phyloP scores from a whole-genome alignment of 1,140 invertebrate species.

The Pygmarrhopalites habei region DNA sequence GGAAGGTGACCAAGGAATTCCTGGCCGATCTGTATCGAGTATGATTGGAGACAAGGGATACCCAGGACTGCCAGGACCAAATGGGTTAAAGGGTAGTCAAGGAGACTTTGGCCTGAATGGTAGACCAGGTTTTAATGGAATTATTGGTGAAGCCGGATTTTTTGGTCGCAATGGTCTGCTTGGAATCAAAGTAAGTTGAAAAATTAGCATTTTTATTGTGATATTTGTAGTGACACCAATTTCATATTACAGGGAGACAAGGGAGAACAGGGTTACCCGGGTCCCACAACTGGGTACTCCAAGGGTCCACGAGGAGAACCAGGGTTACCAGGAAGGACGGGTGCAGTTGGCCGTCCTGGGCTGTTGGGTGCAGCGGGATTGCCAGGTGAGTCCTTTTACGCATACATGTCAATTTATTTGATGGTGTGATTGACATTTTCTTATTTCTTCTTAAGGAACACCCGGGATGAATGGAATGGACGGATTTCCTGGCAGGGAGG shows the following conservation, averaged over 20 bases:
- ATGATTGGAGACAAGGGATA: background rate
- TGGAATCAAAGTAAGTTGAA: background rate
- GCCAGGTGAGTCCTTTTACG: conserved; percentile 3
- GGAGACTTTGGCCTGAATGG: conserved; percentile 13
- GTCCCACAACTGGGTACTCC: background rate
- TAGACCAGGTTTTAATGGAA: conserved; percentile 6
- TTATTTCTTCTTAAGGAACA: background rate
- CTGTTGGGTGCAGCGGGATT: conserved; percentile 32
- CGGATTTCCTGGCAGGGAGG: conserved; percentile 34
- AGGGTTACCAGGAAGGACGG: conserved; percentile 25
- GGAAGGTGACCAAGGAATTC: background rate
- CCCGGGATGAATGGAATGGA: conserved; percentile 21
- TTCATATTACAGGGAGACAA: conserved; percentile 6
- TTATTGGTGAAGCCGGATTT: conserved; percentile 5
- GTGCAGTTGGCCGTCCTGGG: conserved; percentile 42
- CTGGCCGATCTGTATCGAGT: background rate
- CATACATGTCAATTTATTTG: background rate
- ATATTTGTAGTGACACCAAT: background rate
- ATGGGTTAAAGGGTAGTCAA: conserved; percentile 5
- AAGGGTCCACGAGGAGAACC: conserved; percentile 25
- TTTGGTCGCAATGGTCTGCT: conserved; percentile 22
- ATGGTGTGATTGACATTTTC: background rate
- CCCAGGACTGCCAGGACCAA: conserved; percentile 2
- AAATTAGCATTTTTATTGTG: too few species aligned
- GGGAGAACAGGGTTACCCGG: conserved; percentile 16